A percentile compares a stretch with the other conserved stretches of the same genome.
These are phyloP conservation scores for Leucania comma DNA, from an alignment of 2,888 invertebrate genomes.

Conservation along the genomic window DNA sequence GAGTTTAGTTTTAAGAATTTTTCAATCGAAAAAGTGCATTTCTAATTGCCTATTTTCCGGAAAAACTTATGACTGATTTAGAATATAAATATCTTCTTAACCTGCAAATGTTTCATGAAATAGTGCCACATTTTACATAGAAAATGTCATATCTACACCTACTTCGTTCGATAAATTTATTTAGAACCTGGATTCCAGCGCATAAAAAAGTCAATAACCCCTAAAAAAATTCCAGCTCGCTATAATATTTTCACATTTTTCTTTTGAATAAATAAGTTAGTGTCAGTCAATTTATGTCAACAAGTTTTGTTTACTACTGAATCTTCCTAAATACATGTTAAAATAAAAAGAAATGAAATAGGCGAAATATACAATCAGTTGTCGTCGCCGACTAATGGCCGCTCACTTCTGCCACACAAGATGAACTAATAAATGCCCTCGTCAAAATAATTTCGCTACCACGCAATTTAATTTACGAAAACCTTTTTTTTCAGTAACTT, in stretches of 20 bases:
- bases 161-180: slow-evolving; percentile 13
- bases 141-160: slow-evolving; percentile 10
- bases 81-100: neutral
- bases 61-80: neutral
- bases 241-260: slow-evolving; percentile 36
- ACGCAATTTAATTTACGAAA: slow-evolving; percentile 46
- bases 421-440: slow-evolving; percentile 60
- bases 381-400: slow-evolving; percentile 57
- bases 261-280: slow-evolving; percentile 42
- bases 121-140: neutral
- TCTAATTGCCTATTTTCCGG: neutral
- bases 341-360: slow-evolving; percentile 50
- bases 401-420: slow-evolving; percentile 60
- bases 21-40: neutral
- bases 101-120: neutral
- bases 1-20: slow-evolving; percentile 13
- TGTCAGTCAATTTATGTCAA: slow-evolving; percentile 43
- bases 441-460: slow-evolving; percentile 54
- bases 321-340: slow-evolving; percentile 33
- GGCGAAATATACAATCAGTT: slow-evolving; percentile 51
- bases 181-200: slow-evolving; percentile 16
- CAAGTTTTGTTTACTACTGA: slow-evolving; percentile 48
- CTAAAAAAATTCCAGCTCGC: slow-evolving; percentile 7
- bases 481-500: slow-evolving; percentile 6
- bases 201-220: slow-evolving; percentile 48